Evolutionary conservation across 2,888 invertebrate genomes (phyloP).

Genomic region (Phortica magna): DNA sequence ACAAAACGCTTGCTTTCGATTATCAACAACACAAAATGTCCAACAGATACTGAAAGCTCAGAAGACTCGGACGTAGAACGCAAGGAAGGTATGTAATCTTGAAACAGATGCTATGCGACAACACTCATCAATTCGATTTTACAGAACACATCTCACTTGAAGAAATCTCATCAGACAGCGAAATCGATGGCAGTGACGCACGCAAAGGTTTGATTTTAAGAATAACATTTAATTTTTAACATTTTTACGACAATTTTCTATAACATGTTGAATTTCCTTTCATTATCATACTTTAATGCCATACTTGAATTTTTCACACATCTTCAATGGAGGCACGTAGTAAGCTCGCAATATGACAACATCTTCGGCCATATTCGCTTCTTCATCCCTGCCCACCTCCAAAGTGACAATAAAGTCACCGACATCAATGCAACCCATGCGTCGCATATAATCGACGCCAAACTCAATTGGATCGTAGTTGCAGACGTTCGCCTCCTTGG

Average conservation of each 20-base stretch:
- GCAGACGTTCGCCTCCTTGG: conserved; percentile 61
- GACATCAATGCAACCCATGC: conserved; percentile 63
- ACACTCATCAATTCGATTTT: not conserved
- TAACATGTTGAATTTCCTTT: conserved; percentile 13
- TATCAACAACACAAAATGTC: conserved; percentile 77
- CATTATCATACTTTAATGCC: conserved; percentile 45
- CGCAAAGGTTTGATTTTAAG: conserved; percentile 51
- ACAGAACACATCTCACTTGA: conserved; percentile 82
- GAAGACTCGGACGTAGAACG: conserved; percentile 75
- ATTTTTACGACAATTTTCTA: conserved; percentile 8
- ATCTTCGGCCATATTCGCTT: conserved; percentile 65
- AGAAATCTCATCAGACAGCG: conserved; percentile 80
- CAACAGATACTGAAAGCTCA: conserved; percentile 77
- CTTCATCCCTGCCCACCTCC: conserved; percentile 65
- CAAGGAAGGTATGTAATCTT: conserved; percentile 65
- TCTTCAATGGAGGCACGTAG: conserved; percentile 65
- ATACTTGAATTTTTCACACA: conserved; percentile 67
- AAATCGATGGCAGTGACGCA: conserved; percentile 62
- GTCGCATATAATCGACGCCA: conserved; percentile 70
- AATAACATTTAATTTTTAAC: not conserved
- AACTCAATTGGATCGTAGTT: conserved; percentile 64
- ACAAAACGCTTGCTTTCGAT: conserved; percentile 81
- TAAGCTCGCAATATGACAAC: conserved; percentile 72
- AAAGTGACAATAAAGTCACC: conserved; percentile 75
- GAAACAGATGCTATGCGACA: not conserved